Evolutionary conservation across 2,888 invertebrate species (phyloP).

Genomic region (Azorinus chamasolen): DNA sequence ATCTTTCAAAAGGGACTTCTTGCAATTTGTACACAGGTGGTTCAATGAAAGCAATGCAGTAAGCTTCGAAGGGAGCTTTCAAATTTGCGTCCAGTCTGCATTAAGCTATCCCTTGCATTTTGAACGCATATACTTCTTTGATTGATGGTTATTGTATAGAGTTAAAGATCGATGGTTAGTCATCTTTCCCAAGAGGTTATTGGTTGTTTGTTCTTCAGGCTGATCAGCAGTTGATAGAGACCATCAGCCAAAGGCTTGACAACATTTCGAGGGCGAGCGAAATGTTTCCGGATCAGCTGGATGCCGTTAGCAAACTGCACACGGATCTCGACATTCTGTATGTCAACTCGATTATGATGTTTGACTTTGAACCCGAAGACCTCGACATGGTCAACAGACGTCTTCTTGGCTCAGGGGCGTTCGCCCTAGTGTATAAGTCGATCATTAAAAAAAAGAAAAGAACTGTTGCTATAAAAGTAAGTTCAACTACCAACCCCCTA

Average conservation of each 20-base stretch:
- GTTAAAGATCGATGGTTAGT: too few species aligned
- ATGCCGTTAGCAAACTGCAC: conserved; percentile 45
- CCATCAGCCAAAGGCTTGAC: conserved; percentile 59
- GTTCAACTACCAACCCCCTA: too few species aligned
- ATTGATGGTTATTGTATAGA: too few species aligned
- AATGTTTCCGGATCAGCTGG: conserved; percentile 37
- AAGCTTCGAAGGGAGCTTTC: too few species aligned
- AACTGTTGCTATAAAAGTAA: conserved; percentile 47
- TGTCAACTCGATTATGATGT: conserved; percentile 72
- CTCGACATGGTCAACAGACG: conserved; percentile 24
- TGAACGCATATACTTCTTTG: too few species aligned
- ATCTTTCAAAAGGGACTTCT: too few species aligned
- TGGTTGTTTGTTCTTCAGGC: conserved; percentile 49
- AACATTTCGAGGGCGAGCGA: conserved; percentile 39
- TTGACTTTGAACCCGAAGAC: conserved; percentile 70
- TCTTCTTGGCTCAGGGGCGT: conserved; percentile 73
- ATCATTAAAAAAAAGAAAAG: conserved; percentile 33
- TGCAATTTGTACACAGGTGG: too few species aligned
- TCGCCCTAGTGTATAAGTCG: conserved; percentile 73
- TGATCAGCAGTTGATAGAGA: conserved; percentile 73
- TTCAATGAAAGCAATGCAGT: too few species aligned
- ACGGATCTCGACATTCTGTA: conserved; percentile 78
- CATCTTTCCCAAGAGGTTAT: too few species aligned
- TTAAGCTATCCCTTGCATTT: too few species aligned
- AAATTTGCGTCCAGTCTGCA: too few species aligned